Conservation (phyloP, 2,797 vertebrate genomes). For the Oreonectes daqikongensis region DNA sequence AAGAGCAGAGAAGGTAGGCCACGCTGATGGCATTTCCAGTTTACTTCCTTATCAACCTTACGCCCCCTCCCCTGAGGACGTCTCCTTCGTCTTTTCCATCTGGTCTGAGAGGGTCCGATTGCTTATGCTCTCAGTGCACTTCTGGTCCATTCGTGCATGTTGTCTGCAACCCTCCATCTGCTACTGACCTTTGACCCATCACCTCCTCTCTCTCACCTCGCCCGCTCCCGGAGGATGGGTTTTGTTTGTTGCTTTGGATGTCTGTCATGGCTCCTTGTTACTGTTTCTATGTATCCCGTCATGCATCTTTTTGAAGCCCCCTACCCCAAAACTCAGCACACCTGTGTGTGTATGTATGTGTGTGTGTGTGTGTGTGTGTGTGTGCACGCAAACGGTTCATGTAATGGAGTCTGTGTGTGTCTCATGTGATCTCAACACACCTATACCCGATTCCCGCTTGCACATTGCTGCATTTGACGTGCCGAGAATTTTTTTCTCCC, state of each 20-base stretch:
- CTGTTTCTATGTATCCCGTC: constrained; percentile 71
- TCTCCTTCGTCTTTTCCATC: constrained; percentile 76
- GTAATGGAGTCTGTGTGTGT: constrained; percentile 8
- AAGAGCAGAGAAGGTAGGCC: constrained; percentile 81
- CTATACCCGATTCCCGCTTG: constrained; percentile 28
- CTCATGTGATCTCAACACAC: constrained; percentile 28
- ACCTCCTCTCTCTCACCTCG: constrained; percentile 31
- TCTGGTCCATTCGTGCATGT: constrained; percentile 80
- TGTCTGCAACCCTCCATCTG: constrained; percentile 65
- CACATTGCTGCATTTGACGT: constrained; percentile 39
- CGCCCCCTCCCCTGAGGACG: constrained; percentile 69
- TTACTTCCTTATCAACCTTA: constrained; percentile 74
- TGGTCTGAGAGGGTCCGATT: constrained; percentile 74
- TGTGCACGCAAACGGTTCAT: constrained; percentile 19
- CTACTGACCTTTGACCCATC: constrained; percentile 31
- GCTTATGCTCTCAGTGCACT: constrained; percentile 76
- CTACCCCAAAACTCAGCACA: constrained; percentile 62
- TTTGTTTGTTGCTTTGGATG: constrained; percentile 67
- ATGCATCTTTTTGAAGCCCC: constrained; percentile 69
- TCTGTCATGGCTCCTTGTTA: constrained; percentile 69
- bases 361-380: constrained; percentile 43
- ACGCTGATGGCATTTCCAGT: constrained; percentile 72
- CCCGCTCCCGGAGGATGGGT: constrained; percentile 65
- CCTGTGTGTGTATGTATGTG: constrained; percentile 41
- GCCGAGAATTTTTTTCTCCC: neutral